Conservation (phyloP, 2,888 invertebrate genomes). For the Diplazon laetatorius region DNA sequence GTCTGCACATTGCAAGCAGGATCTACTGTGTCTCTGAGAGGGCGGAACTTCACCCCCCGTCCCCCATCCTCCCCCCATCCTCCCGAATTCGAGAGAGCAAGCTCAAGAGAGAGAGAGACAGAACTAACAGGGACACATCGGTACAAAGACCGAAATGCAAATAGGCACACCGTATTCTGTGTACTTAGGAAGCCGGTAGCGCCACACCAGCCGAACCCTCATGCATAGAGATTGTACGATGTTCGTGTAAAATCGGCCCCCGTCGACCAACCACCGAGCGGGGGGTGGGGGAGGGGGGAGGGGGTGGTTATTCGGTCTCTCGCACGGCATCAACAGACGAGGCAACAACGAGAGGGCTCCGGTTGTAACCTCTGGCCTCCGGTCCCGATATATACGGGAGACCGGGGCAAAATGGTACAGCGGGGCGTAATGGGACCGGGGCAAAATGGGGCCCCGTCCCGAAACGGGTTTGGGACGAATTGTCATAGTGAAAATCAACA, state of each 20-base stretch:
- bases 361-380: slow-evolving; percentile 34
- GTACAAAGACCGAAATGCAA: slow-evolving; percentile 81
- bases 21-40: slow-evolving; percentile 66
- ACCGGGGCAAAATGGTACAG: too few species aligned
- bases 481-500: too few species aligned
- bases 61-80: too few species aligned
- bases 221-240: slow-evolving; percentile 81
- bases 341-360: slow-evolving; percentile 1
- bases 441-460: too few species aligned
- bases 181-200: slow-evolving; percentile 81
- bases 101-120: slow-evolving; percentile 32
- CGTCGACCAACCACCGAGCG: slow-evolving; percentile 44
- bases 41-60: slow-evolving; percentile 54
- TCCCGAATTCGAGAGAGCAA: slow-evolving; percentile 28
- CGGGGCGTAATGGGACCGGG: too few species aligned
- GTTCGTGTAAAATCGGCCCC: slow-evolving; percentile 77
- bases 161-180: slow-evolving; percentile 79
- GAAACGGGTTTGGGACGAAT: too few species aligned
- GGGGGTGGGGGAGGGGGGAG: too few species aligned
- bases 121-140: slow-evolving; percentile 68
- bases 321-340: slow-evolving; percentile 30
- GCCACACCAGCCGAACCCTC: too few species aligned
- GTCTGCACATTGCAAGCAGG: slow-evolving; percentile 75
- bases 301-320: slow-evolving; percentile 42
- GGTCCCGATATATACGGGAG: too few species aligned